Conservation (phyloP, 2,797 vertebrate species). For the Tenualosa ilisha region DNA sequence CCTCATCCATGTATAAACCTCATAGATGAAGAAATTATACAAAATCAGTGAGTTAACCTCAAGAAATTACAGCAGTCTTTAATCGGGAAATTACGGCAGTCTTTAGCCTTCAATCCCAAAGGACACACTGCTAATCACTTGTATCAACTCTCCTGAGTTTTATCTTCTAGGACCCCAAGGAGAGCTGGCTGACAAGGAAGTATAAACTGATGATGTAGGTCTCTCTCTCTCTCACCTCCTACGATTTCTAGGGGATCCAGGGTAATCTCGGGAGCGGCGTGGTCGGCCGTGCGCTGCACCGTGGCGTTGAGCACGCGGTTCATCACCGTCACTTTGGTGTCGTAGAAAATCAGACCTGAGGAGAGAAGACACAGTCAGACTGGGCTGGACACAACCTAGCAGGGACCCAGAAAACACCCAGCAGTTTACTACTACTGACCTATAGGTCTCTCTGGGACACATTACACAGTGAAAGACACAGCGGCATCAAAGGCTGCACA, state of each 20-base stretch:
- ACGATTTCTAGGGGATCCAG: constrained; percentile 96
- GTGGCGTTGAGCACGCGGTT: constrained; percentile 94
- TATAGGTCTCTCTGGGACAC: neutral
- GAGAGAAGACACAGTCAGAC: constrained; percentile 79
- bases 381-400: too few relatives aligned
- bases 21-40: too few relatives aligned
- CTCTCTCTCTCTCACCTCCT: constrained; percentile 77
- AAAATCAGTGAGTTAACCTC: too few relatives aligned
- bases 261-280: constrained; percentile 95
- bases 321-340: constrained; percentile 96
- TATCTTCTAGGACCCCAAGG: too few relatives aligned
- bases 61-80: neutral
- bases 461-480: neutral
- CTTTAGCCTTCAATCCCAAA: neutral
- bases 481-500: neutral
- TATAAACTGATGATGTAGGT: too few relatives aligned
- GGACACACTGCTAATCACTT: neutral
- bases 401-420: constrained; percentile 71
- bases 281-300: constrained; percentile 93
- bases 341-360: constrained; percentile 90
- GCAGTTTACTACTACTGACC: neutral
- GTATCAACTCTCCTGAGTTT: neutral
- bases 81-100: too few relatives aligned
- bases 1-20: too few relatives aligned
- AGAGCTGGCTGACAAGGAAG: too few relatives aligned